These are phyloP conservation scores for Rhinogobio ventralis DNA, from an alignment of 2,797 vertebrate species.

Conservation along the genomic window DNA sequence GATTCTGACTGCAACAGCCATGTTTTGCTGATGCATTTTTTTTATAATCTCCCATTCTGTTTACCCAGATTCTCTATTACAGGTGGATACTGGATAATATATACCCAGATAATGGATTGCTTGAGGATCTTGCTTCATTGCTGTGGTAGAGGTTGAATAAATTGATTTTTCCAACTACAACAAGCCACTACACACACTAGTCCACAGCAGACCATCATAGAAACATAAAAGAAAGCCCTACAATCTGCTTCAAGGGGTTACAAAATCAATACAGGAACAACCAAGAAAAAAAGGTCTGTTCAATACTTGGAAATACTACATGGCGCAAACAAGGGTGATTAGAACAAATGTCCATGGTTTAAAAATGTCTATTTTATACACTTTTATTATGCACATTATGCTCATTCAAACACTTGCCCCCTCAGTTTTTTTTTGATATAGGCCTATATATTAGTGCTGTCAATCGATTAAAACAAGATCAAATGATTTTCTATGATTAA, in stretches of 20 bases:
- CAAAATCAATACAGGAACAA: conserved; percentile 21
- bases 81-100: neutral
- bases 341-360: neutral
- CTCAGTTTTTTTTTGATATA: too few relatives aligned
- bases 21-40: neutral
- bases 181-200: conserved; percentile 25
- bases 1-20: neutral
- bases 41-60: neutral
- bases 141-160: neutral
- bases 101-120: neutral
- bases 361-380: neutral
- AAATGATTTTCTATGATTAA: too few relatives aligned
- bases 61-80: neutral
- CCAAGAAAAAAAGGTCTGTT: neutral
- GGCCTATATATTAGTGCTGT: too few relatives aligned
- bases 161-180: neutral
- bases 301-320: conserved; percentile 4
- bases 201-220: conserved; percentile 18
- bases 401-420: neutral
- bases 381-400: neutral
- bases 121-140: neutral
- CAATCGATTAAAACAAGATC: too few relatives aligned
- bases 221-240: conserved; percentile 21
- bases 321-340: neutral
- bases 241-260: conserved; percentile 11